phyloP scores from a whole-genome alignment of 2,797 vertebrate species.

The Scarus forsteni region DNA sequence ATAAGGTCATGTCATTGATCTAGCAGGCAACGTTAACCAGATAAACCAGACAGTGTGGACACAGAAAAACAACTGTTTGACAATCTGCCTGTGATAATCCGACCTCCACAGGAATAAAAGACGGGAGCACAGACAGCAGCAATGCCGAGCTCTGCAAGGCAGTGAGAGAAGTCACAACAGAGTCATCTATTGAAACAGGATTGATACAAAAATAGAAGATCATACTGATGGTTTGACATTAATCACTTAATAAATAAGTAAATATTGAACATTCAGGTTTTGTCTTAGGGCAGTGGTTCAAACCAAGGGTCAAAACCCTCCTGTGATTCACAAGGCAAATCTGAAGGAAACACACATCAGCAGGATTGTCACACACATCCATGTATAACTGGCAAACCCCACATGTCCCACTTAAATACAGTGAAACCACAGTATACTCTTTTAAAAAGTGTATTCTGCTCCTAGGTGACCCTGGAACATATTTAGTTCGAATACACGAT shows the following conservation, averaged over 20 bases:
- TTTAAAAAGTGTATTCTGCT: too few relatives aligned
- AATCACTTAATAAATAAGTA: background rate
- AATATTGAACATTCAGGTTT: background rate
- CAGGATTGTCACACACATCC: background rate
- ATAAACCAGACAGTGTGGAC: constrained; percentile 61
- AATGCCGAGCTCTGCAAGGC: constrained; percentile 51
- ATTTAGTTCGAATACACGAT: too few relatives aligned
- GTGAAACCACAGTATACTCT: too few relatives aligned
- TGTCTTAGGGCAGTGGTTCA: constrained; percentile 1
- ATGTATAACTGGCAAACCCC: background rate
- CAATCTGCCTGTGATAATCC: constrained; percentile 30
- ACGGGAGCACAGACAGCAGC: constrained; percentile 61
- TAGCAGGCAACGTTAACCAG: constrained; percentile 49
- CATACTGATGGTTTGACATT: background rate
- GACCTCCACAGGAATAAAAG: constrained; percentile 49
- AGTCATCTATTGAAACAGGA: constrained; percentile 16
- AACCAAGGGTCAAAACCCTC: background rate
- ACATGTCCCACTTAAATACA: too few relatives aligned
- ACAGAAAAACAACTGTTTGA: constrained; percentile 53
- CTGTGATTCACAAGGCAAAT: background rate
- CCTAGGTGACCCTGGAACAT: too few relatives aligned
- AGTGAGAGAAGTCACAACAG: constrained; percentile 33
- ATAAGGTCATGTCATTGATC: constrained; percentile 42
- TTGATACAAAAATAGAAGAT: background rate
- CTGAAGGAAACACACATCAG: constrained; percentile 14